Evolutionary conservation across 2,888 invertebrate species (phyloP), one percentile per base, ranked within the genome.

Genomic region (Villa cingulata): DNA sequence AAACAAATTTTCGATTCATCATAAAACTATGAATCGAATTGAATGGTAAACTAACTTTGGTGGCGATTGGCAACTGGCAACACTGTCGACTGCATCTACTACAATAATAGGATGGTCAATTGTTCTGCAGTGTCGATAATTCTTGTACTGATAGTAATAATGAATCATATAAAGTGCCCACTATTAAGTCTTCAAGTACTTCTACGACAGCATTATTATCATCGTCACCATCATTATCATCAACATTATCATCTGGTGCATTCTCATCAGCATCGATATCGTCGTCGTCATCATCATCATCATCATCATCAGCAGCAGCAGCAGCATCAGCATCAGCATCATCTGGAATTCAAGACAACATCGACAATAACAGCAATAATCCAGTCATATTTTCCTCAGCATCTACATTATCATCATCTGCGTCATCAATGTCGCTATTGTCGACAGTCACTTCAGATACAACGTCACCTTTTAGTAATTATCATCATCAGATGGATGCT

Each of bases 71-170:
- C n/a, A n/a, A n/a, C n/a, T n/a, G n/a, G n/a, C n/a, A n/a, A n/a
- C n/a, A n/a, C n/a, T n/a, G n/a, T n/a, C n/a, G n/a, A n/a, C n/a
- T n/a, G n/a, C n/a, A n/a, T n/a, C n/a, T n/a, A n/a, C n/a, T n/a
- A 32, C 29, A 32, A 32, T 12, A n/a, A n/a, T 51, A 56, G 56
- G 56, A 56, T 51, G 56, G 56, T 48, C 53, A 53, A 50, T 48
- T 56, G 51, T 56, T 53, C 51, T 56, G 56, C 52, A 56, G 53
- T 51, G 53, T 54, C 54, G 51, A 54, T 54, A 53, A 53, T 56
- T 52, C 45, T 54, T 56, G 56, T 51, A 51, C 49, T 56, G 50
- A 53, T 53, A 51, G 45, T 53, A 46, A 49, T 51, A 52, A 48
- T 52, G 46, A 49, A 50, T 46, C 49, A 49, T 45, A 51, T 51